Conservation (phyloP, 2,888 invertebrate species). For the Arctia plantaginis region DNA sequence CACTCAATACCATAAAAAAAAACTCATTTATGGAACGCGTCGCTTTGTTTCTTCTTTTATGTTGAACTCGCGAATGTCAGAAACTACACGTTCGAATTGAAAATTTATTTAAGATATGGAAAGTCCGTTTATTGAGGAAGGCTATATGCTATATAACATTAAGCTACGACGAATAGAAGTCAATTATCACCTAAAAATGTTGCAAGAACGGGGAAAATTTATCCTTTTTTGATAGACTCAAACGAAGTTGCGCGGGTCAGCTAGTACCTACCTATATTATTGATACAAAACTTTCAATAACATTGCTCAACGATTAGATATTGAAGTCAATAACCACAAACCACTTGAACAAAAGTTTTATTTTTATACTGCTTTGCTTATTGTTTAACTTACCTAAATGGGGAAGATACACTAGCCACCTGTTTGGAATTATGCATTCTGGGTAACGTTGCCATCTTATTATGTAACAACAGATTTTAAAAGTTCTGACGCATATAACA, state of each 20-base stretch:
- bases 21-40: too few relatives aligned
- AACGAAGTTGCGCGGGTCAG: too few relatives aligned
- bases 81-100: too few relatives aligned
- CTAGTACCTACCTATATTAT: too few relatives aligned
- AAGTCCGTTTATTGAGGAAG: too few relatives aligned
- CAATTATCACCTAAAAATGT: not conserved
- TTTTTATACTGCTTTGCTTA: not conserved
- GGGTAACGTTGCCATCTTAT: constrained; percentile 81
- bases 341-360: not conserved
- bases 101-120: too few relatives aligned
- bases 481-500: constrained; percentile 41
- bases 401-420: constrained; percentile 69
- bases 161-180: too few relatives aligned
- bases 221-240: too few relatives aligned
- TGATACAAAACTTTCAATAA: not conserved
- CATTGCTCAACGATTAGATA: not conserved
- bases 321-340: not conserved
- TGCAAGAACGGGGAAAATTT: not conserved
- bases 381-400: constrained; percentile 72
- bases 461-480: constrained; percentile 43
- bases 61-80: too few relatives aligned
- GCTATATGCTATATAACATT: too few relatives aligned
- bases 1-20: too few relatives aligned
- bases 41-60: too few relatives aligned
- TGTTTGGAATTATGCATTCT: constrained; percentile 78